phyloP scores from a whole-genome alignment of 1,140 invertebrate genomes.

The Delia radicum region DNA sequence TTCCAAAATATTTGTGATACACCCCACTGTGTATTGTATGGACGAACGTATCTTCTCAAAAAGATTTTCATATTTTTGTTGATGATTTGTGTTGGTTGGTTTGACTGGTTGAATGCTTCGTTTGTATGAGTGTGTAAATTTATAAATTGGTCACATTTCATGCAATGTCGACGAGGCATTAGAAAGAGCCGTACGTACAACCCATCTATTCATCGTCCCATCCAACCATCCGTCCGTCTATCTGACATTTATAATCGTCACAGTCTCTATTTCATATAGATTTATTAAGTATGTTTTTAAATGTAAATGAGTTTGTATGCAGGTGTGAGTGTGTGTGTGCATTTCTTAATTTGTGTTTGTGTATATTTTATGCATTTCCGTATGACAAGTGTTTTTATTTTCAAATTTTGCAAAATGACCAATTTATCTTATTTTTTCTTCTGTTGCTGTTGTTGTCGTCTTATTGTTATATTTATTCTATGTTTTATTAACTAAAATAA shows the following conservation, averaged over 20 bases:
- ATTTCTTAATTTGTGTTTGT: neutral
- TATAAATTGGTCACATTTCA: slow-evolving; percentile 1
- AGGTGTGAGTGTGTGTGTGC: neutral
- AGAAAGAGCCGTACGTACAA: too few species aligned
- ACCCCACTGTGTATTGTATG: too few species aligned
- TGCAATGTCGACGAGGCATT: neutral
- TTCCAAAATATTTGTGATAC: too few species aligned
- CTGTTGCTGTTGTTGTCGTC: neutral
- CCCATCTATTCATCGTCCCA: too few species aligned
- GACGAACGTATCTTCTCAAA: too few species aligned
- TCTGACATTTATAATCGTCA: neutral
- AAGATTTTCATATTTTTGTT: too few species aligned
- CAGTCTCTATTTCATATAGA: neutral
- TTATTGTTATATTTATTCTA: neutral
- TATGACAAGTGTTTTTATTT: neutral
- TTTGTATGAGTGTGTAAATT: neutral
- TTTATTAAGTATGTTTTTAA: neutral
- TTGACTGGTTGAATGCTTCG: neutral
- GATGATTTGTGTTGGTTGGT: too few species aligned
- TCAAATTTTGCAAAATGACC: slow-evolving; percentile 5
- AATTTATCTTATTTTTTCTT: slow-evolving; percentile 8
- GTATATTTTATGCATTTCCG: neutral
- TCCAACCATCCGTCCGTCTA: too few species aligned
- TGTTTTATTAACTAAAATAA: too few species aligned
- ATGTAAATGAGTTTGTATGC: neutral